Percentiles rank a stretch among this genome's conserved stretches.
These are phyloP conservation scores for Enteromius argenteus DNA, from an alignment of 2,797 vertebrate genomes.

Conservation along the genomic window DNA sequence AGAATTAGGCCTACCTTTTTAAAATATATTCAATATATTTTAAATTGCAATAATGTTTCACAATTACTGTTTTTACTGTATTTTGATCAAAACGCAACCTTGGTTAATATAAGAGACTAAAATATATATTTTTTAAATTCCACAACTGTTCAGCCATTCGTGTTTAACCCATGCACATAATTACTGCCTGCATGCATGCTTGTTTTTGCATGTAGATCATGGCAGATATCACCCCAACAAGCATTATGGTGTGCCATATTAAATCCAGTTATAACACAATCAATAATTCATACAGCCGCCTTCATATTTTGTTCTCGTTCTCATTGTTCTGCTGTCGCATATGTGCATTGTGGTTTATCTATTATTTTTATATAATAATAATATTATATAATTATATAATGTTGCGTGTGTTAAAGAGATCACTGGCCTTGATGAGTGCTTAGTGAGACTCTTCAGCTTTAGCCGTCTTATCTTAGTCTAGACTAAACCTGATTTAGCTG, in stretches of 20 bases:
- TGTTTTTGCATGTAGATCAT: conserved; percentile 4
- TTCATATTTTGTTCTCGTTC: background rate
- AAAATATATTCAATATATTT: background rate
- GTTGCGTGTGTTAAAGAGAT: background rate
- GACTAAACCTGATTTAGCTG: background rate
- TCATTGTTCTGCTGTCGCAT: background rate
- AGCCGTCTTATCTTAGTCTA: background rate
- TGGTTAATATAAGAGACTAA: background rate
- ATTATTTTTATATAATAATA: background rate
- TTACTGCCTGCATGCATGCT: background rate
- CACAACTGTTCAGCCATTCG: background rate
- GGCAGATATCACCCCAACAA: background rate
- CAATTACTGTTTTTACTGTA: background rate
- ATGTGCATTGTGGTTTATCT: background rate
- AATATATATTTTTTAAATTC: background rate
- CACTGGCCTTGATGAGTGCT: background rate
- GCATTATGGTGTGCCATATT: background rate
- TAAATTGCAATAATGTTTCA: background rate
- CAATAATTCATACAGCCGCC: background rate
- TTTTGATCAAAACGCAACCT: background rate
- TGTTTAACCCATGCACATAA: background rate
- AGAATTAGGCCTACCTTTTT: background rate
- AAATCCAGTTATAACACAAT: background rate
- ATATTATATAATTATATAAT: too few species aligned
- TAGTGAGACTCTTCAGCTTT: background rate